Percentiles rank a stretch among this genome's conserved stretches.
Conservation (phyloP, 2,797 vertebrate genomes). For the Hydrophis major region DNA sequence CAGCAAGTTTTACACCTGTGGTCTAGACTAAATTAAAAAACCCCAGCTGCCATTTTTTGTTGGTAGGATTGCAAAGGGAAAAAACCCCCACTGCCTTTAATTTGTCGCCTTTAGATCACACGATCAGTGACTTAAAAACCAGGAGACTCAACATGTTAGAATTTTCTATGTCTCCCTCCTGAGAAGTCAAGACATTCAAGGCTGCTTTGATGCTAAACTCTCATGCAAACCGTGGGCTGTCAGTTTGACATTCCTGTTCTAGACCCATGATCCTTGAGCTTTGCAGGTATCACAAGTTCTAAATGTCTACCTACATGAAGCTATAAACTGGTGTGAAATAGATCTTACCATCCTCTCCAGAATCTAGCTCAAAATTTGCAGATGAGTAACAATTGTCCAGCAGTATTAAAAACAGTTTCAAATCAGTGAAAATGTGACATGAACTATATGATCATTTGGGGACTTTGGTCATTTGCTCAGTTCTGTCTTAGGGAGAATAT, state of each 20-base stretch:
- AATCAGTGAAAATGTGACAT: not conserved
- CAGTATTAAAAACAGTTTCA: not conserved
- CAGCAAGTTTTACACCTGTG: too few species aligned
- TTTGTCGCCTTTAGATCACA: not conserved
- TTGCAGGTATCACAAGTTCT: too few species aligned
- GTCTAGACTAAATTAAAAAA: not conserved
- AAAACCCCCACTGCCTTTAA: not conserved
- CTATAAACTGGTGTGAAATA: not conserved
- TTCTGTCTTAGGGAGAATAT: not conserved
- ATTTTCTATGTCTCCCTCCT: not conserved
- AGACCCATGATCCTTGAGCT: too few species aligned
- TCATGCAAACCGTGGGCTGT: too few species aligned
- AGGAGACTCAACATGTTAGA: not conserved
- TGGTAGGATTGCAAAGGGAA: not conserved
- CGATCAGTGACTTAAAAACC: not conserved
- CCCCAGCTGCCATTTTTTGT: not conserved
- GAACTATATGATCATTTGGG: not conserved
- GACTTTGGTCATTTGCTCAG: not conserved
- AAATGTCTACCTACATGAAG: too few species aligned
- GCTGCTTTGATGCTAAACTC: not conserved
- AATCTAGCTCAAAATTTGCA: not conserved
- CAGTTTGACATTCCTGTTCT: too few species aligned
- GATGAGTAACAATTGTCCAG: not conserved
- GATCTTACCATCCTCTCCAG: not conserved
- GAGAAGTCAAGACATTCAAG: not conserved